A percentile compares a stretch with the other conserved stretches of the same genome.
Evolutionary conservation across 2,113 vertebrate genomes (phyloP).

Genomic region (Canis aureus): DNA sequence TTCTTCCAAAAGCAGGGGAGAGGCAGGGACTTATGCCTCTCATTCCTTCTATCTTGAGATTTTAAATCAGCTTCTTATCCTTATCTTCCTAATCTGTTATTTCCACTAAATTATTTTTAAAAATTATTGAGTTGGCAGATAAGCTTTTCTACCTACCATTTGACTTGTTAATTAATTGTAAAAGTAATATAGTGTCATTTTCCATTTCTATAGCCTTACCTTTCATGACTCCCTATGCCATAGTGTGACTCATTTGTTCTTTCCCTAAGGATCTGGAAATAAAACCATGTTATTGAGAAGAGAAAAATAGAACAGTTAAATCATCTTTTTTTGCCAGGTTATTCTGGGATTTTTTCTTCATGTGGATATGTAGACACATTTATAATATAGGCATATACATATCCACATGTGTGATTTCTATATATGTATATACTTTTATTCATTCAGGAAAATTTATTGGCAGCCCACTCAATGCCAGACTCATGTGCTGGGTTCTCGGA

Average conservation of each 20-base stretch:
- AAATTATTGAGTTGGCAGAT: background rate
- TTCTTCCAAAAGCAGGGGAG: constrained; percentile 14
- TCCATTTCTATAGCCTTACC: constrained; percentile 20
- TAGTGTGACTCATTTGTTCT: constrained; percentile 65
- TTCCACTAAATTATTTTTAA: constrained; percentile 10
- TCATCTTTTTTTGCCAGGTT: constrained; percentile 52
- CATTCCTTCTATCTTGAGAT: background rate
- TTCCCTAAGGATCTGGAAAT: constrained; percentile 56
- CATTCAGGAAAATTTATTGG: background rate
- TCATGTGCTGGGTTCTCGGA: background rate
- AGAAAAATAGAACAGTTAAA: constrained; percentile 58
- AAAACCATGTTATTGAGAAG: constrained; percentile 47
- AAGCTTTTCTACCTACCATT: background rate
- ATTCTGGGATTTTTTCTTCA: background rate
- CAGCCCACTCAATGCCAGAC: background rate
- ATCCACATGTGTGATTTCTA: background rate
- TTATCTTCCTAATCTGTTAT: background rate
- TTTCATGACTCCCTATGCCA: background rate
- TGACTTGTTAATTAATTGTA: constrained; percentile 48
- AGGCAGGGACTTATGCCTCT: background rate
- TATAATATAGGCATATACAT: background rate
- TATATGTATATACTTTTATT: background rate
- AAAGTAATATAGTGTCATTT: background rate
- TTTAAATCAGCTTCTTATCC: constrained; percentile 18
- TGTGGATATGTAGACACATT: background rate